Base-by-base conservation (phyloP, 1,140 invertebrate species). In the Calliphora vicina region DNA sequence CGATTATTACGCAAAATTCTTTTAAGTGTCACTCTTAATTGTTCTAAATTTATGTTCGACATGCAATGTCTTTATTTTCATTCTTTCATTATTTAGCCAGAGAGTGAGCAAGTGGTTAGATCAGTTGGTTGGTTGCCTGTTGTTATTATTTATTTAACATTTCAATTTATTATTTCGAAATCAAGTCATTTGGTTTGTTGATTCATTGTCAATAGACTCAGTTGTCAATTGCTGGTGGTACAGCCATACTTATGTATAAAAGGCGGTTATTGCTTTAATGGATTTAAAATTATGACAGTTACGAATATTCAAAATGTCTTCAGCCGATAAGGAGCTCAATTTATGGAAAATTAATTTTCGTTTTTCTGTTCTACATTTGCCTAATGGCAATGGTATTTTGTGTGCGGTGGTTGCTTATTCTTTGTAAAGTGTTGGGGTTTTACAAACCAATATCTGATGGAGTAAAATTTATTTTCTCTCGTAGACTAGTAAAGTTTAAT, bases 221-320 rank as follows among this genome's bases (percentile, higher is more conserved):
- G 25, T 20, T 67, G 61, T 67, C 61, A 67, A 67, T 67, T 23
- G n/a, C 2, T 5, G n/a, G 57, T 23, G n/a, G n/a, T n/a, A n/a
- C n/a, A n/a, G n/a, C n/a, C n/a, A n/a, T n/a, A n/a, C n/a, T n/a
- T n/a, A n/a, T n/a, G n/a, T n/a, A n/a, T n/a, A 67, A 5, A 23
- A 1, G 61, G 61, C 61, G 61, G 61, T 67, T 67, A 67, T 67
- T 67, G 12, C 23, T 67, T 25, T 23, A 67, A 67, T 67, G 61
- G 20, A 67, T 67, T 67, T 67, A 23, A 67, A 67, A 67, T 67
- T 67, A 67, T 67, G 61, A 67, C 61, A 67, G 61, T 67, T 67
- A 12, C 8, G 20, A 20, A 67, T 23, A 20, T 67, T 10, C 25
- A 6, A 20, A 67, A 67, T 67, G 61, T 20, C 20, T 25, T 25